Base-by-base conservation (phyloP, 2,113 vertebrate species). In the Rhagologus leucostigma region DNA sequence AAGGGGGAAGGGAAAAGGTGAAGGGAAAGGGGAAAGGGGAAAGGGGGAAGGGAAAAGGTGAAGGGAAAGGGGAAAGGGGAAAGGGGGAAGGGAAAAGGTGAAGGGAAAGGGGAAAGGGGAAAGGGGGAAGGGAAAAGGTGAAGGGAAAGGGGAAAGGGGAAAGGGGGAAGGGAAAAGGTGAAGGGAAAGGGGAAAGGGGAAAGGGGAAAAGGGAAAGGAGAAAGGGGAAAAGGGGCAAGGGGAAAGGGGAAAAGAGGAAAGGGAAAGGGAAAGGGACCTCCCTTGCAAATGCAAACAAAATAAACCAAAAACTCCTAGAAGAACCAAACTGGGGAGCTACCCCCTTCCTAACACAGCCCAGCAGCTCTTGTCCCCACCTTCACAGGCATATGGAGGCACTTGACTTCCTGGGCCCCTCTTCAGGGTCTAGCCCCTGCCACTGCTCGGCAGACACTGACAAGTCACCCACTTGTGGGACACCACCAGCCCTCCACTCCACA, bases 361-460 rank as follows among this genome's bases (percentile, higher is more conserved):
- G 32, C 5, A 3, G n/a, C 46, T 87, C 6, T 3, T 16, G 33
- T 42, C 53, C 46, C 33, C 13, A 33, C 21, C 14, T 70, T 62
- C 59, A 55, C 4, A 23, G 21, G 35, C 23, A 42, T 16, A 30
- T 16, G 42, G 29, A 70, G 30, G 13, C 18, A 52, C 47, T 19
- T 62, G 19, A 44, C 8, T 33, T 73, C 33, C 47, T 5, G 9
- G 32, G 10, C 16, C 13, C 32, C 52, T 50, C 26, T 41, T 62
- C 68, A 76, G 67, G 16, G 29, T 32, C 42, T 11, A 62, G 16
- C 3, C 41, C 23, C 78, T 52, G 39, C 16, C 63, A 52, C 57
- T 4, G 0, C 39, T 46, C 3, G 0, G 47, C 22, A 73, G 27
- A 41, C 1, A 6, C 30, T 27, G 5, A 68, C 22, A 3, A 0